These are phyloP conservation scores for Spea hammondii DNA, from an alignment of 2,797 vertebrate genomes.

Conservation along the genomic window DNA sequence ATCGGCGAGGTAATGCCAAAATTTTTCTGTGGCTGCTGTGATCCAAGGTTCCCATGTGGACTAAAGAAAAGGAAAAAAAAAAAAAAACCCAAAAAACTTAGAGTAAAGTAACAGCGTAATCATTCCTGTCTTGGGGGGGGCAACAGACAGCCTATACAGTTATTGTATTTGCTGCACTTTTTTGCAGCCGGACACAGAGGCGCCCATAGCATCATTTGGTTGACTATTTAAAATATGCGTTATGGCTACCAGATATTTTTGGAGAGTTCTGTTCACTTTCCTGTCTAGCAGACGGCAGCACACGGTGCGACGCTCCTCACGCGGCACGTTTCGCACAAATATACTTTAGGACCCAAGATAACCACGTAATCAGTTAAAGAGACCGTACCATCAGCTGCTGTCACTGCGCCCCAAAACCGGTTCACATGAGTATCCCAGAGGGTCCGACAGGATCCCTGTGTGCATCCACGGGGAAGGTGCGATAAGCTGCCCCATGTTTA, in stretches of 20 bases:
- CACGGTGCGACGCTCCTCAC: too few species aligned
- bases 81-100: constrained; percentile 11
- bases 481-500: too few species aligned
- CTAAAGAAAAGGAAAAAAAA: constrained; percentile 67
- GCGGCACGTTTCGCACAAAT: too few species aligned
- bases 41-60: constrained; percentile 75
- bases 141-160: neutral
- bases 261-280: neutral
- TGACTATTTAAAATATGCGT: neutral
- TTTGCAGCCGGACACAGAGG: neutral
- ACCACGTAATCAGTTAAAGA: too few species aligned
- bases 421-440: too few species aligned
- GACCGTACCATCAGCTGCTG: too few species aligned
- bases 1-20: constrained; percentile 89
- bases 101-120: neutral
- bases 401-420: too few species aligned
- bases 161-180: neutral
- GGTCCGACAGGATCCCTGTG: too few species aligned
- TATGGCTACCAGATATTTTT: neutral
- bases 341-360: too few species aligned
- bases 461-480: too few species aligned
- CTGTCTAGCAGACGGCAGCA: too few species aligned
- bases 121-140: neutral
- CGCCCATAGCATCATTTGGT: neutral
- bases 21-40: constrained; percentile 74